A percentile compares a stretch with the other conserved stretches of the same genome.
phyloP scores from a whole-genome alignment of 2,113 vertebrate species.

The Nestor notabilis region DNA sequence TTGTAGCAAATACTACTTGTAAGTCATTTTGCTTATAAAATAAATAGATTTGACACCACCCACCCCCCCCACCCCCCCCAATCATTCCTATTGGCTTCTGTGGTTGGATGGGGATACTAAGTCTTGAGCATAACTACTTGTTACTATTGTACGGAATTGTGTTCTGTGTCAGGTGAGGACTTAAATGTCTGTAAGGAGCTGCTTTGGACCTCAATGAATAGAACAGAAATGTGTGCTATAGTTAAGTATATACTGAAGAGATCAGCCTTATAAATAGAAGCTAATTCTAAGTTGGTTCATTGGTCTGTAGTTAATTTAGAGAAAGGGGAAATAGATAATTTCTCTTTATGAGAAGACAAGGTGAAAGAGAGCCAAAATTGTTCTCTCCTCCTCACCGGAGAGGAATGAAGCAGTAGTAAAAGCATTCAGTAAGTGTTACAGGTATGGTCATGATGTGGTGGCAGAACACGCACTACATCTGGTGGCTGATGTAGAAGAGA shows the following conservation, averaged over 20 bases:
- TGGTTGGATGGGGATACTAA: neutral
- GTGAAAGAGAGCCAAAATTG: neutral
- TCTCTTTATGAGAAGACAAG: neutral
- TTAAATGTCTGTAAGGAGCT: neutral
- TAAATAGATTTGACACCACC: neutral
- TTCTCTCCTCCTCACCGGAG: neutral
- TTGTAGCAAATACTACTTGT: neutral
- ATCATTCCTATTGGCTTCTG: neutral
- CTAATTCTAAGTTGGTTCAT: neutral
- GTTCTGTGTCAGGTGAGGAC: neutral
- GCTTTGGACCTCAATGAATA: neutral
- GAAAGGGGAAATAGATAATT: neutral
- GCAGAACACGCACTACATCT: neutral
- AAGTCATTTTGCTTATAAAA: neutral
- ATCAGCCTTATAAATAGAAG: neutral
- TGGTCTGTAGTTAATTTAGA: neutral
- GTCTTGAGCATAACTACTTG: neutral
- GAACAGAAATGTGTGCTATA: neutral
- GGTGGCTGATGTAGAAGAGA: neutral
- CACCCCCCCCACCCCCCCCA: no score
- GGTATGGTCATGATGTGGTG: neutral
- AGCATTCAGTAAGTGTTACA: neutral
- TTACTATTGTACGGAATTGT: neutral
- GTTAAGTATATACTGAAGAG: neutral
- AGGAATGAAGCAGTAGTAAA: fast-evolving